A percentile compares a stretch with the other conserved stretches of the same genome.
phyloP scores from a whole-genome alignment of 2,888 invertebrate genomes.

The Watsonalla cultraria region DNA sequence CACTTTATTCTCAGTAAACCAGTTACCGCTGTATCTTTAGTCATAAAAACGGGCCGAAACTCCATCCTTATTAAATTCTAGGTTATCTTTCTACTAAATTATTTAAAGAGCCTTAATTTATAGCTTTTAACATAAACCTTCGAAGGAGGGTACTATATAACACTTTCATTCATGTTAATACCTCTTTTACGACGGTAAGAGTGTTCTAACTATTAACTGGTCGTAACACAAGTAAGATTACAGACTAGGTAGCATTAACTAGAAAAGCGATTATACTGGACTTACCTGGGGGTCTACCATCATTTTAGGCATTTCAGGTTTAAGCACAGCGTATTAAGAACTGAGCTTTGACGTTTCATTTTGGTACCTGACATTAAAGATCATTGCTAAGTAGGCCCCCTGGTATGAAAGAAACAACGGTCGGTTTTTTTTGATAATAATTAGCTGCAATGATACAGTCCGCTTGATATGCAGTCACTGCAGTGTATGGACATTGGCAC shows the following conservation, averaged over 20 bases:
- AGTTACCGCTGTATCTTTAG: neutral
- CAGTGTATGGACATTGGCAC: too few relatives aligned
- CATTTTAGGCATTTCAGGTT: too few relatives aligned
- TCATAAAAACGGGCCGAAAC: neutral
- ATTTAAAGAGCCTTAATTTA: neutral
- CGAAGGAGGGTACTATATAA: slow-evolving; percentile 27
- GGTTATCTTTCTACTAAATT: neutral
- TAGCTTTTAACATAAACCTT: slow-evolving; percentile 31
- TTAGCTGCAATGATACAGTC: too few relatives aligned
- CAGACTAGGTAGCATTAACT: neutral
- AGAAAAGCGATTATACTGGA: neutral
- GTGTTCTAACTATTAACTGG: slow-evolving; percentile 45
- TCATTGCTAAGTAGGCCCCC: too few relatives aligned
- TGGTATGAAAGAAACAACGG: too few relatives aligned
- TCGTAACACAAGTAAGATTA: slow-evolving; percentile 34
- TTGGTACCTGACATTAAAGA: too few relatives aligned
- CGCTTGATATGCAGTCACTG: too few relatives aligned
- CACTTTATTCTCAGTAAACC: too few relatives aligned
- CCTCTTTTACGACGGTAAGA: slow-evolving; percentile 47
- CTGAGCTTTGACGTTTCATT: too few relatives aligned
- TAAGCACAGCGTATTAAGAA: too few relatives aligned
- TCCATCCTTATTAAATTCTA: neutral
- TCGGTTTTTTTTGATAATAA: too few relatives aligned
- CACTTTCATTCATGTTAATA: slow-evolving; percentile 39
- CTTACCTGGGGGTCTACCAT: neutral